phyloP scores from a whole-genome alignment of 2,113 vertebrate genomes.

The Marcusenius ussheri region DNA sequence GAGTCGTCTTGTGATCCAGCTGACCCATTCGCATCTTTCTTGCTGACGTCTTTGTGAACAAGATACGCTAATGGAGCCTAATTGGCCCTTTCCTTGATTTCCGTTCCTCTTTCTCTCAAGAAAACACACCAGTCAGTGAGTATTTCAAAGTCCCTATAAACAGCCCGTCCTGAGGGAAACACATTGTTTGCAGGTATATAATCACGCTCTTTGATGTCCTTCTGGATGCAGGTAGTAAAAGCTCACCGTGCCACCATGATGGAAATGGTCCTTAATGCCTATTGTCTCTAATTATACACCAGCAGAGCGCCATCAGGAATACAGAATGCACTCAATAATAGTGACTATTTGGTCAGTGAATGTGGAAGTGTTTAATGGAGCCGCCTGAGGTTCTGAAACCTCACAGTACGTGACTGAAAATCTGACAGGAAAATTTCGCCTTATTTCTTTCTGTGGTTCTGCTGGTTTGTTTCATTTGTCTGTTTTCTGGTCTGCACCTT shows the following conservation, averaged over 20 bases:
- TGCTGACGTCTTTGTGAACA: neutral
- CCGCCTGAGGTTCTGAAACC: neutral
- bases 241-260: neutral
- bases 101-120: neutral
- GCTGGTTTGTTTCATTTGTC: neutral
- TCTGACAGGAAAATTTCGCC: neutral
- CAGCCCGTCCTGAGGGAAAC: neutral
- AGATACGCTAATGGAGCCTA: constrained; percentile 10
- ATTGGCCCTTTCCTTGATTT: constrained; percentile 3
- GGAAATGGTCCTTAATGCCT: constrained; percentile 8
- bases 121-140: neutral
- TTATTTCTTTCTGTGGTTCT: neutral
- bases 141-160: constrained; percentile 13
- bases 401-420: neutral
- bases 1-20: neutral
- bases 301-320: neutral
- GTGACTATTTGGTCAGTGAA: constrained; percentile 3
- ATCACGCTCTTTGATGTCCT: constrained; percentile 17
- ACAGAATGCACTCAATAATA: neutral
- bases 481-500: neutral
- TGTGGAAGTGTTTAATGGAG: constrained; percentile 4
- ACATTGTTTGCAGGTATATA: neutral
- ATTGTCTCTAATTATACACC: constrained; percentile 19
- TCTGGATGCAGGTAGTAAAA: neutral
- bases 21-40: neutral